A percentile compares a stretch with the other conserved stretches of the same genome.
Conservation (phyloP, 2,797 vertebrate genomes). For the Heteromormyrus szaboi region DNA sequence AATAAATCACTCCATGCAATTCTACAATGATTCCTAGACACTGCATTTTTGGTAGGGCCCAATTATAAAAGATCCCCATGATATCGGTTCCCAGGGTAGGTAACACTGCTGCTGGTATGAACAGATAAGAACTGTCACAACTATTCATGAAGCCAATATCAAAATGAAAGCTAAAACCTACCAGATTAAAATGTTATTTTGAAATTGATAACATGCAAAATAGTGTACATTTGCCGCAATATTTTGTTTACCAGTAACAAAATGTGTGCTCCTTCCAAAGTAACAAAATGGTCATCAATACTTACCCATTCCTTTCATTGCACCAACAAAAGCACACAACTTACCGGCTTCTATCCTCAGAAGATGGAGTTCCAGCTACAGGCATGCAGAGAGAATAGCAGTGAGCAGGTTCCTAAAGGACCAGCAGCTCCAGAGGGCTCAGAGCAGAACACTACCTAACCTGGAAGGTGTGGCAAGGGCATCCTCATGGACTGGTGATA, state of each 20-base stretch:
- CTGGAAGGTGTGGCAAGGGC: background rate
- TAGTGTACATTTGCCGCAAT: background rate
- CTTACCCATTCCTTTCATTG: background rate
- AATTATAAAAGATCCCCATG: background rate
- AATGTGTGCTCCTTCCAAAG: background rate
- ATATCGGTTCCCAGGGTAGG: background rate
- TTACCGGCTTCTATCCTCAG: background rate
- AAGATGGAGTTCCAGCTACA: background rate
- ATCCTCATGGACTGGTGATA: background rate
- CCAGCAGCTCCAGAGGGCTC: background rate
- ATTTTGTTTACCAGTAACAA: background rate
- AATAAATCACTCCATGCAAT: background rate
- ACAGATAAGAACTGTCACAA: background rate
- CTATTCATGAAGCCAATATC: background rate
- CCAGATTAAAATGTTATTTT: background rate
- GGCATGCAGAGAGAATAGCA: background rate
- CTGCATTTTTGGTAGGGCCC: background rate
- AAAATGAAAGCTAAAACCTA: background rate
- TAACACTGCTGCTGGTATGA: background rate
- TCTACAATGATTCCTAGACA: background rate
- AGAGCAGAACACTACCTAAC: background rate
- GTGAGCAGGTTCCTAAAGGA: background rate
- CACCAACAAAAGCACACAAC: constrained; percentile 1
- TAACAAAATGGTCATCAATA: background rate
- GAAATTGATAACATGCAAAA: background rate